Conservation (phyloP, 2,888 invertebrate species). For the Macaria notata region DNA sequence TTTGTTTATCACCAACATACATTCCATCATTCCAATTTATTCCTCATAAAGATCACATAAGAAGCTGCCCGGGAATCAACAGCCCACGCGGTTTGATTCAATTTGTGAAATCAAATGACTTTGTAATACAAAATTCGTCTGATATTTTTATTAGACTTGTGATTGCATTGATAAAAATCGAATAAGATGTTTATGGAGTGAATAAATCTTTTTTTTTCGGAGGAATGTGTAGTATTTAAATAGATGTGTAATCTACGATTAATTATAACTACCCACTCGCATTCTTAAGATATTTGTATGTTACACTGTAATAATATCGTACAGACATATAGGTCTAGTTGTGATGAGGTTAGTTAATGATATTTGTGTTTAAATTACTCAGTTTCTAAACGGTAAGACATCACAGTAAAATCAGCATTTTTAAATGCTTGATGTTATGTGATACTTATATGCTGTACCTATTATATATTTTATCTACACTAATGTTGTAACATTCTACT, state of each 20-base stretch:
- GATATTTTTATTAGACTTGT: conserved; percentile 17
- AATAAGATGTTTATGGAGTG: conserved; percentile 13
- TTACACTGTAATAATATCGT: no score
- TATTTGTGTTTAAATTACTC: no score
- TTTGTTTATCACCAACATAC: conserved; percentile 35
- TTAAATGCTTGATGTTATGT: no score
- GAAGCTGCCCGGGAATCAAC: conserved; percentile 20
- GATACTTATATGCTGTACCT: no score
- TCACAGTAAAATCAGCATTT: no score
- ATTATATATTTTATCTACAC: no score
- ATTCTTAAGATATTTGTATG: conserved; percentile 1
- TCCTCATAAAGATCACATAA: conserved; percentile 29
- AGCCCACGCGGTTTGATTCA: conserved; percentile 24
- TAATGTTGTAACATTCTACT: no score
- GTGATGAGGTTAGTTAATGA: no score
- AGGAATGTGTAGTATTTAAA: conserved; percentile 1
- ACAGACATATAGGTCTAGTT: no score
- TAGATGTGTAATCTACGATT: conserved; percentile 1
- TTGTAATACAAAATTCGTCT: conserved; percentile 15
- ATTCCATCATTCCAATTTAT: conserved; percentile 31
- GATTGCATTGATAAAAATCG: conserved; percentile 12
- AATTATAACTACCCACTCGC: conserved; percentile 5
- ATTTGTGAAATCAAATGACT: conserved; percentile 23
- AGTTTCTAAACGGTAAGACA: no score
- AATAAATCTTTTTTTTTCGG: conserved; percentile 1